A percentile compares a stretch with the other conserved stretches of the same genome.
Conservation (phyloP, 1,140 invertebrate genomes). For the Drosophila ercepeae region DNA sequence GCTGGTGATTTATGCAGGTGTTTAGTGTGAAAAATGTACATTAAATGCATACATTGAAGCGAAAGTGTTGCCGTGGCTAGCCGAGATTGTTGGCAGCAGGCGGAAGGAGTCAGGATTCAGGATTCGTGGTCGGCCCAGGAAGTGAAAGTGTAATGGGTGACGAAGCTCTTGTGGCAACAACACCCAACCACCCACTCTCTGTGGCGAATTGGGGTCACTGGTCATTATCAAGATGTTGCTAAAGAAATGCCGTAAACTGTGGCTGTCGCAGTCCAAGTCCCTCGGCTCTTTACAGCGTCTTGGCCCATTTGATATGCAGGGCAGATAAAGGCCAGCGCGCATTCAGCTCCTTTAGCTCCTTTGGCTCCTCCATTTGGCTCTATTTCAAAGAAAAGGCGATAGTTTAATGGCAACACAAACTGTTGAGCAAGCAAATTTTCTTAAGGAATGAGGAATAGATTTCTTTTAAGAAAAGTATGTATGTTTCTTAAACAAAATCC, state of each 20-base stretch:
- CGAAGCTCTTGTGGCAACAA: neutral
- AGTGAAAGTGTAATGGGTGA: conserved; percentile 70
- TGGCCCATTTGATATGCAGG: conserved; percentile 78
- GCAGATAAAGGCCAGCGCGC: conserved; percentile 76
- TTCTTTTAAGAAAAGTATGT: neutral
- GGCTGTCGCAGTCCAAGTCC: conserved; percentile 18
- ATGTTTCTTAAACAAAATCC: neutral
- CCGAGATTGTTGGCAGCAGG: conserved; percentile 16
- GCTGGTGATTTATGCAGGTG: conserved; percentile 80
- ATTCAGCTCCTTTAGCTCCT: too few species aligned
- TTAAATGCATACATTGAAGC: conserved; percentile 69
- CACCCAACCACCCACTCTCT: conserved; percentile 14
- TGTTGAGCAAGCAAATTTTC: conserved; percentile 52
- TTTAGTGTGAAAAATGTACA: conserved; percentile 79
- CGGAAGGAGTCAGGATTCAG: conserved; percentile 13
- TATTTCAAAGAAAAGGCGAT: conserved; percentile 21
- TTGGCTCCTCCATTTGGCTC: conserved; percentile 32
- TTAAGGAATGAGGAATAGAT: neutral
- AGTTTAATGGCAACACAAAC: conserved; percentile 55
- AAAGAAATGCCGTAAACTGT: conserved; percentile 73
- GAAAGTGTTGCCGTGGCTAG: conserved; percentile 62
- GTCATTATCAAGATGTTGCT: conserved; percentile 80
- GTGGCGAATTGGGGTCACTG: conserved; percentile 70
- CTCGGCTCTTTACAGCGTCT: conserved; percentile 20
- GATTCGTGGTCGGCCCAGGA: conserved; percentile 33